Evolutionary conservation across 2,113 vertebrate species (phyloP), one percentile per base, ranked within the genome.

Genomic region (Bos javanicus): DNA sequence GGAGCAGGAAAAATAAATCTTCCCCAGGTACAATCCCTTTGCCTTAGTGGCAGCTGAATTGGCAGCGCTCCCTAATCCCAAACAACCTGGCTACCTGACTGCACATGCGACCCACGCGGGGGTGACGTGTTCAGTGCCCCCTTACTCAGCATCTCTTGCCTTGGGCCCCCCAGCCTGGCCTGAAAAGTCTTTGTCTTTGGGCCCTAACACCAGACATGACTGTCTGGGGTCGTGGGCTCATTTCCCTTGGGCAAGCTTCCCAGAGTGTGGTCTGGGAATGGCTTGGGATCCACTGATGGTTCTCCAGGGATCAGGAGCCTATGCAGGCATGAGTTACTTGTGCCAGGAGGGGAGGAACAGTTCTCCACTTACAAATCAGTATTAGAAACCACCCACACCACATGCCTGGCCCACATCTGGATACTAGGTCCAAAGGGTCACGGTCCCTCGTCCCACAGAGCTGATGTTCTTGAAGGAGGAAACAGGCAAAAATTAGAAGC

Each of bases 31-130:
- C 1, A 5, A 12, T 14, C 13, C 78, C 46, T 80, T 50, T 52
- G 76, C 89, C 39, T 23, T 17, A 1, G n/a, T 39, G 57, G 33
- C 52, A 46, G 39, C 43, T n/a, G 17, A 28, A 36, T 30, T 87
- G 92, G 52, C 62, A 52, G 52, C 0, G 0, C 19, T 78, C 54
- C 48, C 64, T 71, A 16, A 67, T 74, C 36, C 57, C 23, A 6
- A 67, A 28, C 48, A 23, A 23, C 25, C 39, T 2, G 15, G 54
- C n/a, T 25, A 13, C 26, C 0, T 23, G 88, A 59, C 76, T 57
- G 8, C 19, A 25, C 7, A 6, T 74, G 67, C 1, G 10, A 39
- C 11, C 0, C 12, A 25, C 0, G 0, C 1, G 1, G 39, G 52
- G 43, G 21, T 7, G 16, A 26, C 23, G 0, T 0, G 6, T 54